Evolutionary conservation across 2,888 invertebrate genomes (phyloP), one percentile per base, ranked within the genome.

Genomic region (Apodemia zela): DNA sequence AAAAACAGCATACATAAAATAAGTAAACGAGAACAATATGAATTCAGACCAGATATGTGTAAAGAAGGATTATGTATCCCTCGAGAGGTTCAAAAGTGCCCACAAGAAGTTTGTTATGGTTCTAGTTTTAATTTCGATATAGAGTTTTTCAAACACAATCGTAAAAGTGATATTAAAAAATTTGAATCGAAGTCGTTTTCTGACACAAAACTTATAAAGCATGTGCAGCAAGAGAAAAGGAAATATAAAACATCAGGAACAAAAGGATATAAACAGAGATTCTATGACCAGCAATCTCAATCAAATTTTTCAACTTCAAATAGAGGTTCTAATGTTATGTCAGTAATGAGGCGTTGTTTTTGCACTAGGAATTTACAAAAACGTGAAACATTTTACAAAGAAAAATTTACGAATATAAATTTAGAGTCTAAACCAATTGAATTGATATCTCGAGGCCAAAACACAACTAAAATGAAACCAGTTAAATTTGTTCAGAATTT

Each of bases 41-140:
- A 13, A 3, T 38, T 11, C 11, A 2, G 13, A 13, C 13, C 38
- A 38, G 38, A 38, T 42, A 15, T 42, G 15, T 42, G 42, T 15
- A 15, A 42, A 42, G 15, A 15, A 15, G 15, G 42, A 42, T 42
- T 42, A 42, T 42, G 15, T 42, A 42, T 4, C 15, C 42, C 42
- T 15, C 13, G 15, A 42, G 42, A 42, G 25, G 7, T 25, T 25
- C 15, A 25, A 25, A 13, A 29, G 3, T 21, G 2, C 2, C 7
- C n/a, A 25, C 25, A 57, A 29, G 15, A 15, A 57, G 69, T 74
- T 42, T 66, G 71, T 33, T 62, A 73, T 33, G 69, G 72, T 49
- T 74, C 74, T 10, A 71, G 57, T 65, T 71, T 73, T 65, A 71
- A 66, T 51, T 72, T 74, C 63, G 63, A 68, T 29, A 63, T 74